These are phyloP conservation scores for Knipowitschia caucasica DNA, from an alignment of 2,797 vertebrate species.

Conservation along the genomic window DNA sequence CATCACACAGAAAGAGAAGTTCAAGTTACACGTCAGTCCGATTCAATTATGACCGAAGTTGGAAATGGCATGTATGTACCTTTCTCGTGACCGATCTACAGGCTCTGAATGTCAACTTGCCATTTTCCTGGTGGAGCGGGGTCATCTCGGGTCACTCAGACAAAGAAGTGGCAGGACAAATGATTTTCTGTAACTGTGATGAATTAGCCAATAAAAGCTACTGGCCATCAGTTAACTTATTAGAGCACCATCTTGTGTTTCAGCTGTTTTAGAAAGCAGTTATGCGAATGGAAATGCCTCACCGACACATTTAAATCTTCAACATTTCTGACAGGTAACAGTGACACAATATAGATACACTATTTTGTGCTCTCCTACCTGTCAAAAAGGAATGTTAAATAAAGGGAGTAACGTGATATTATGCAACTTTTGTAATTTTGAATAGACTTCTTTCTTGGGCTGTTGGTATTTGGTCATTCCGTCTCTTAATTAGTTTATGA, in stretches of 20 bases:
- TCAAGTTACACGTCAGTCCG: no score
- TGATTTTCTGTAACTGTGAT: constrained; percentile 4
- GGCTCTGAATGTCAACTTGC: constrained; percentile 1
- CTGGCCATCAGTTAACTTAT: neutral
- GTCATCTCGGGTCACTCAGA: constrained; percentile 24
- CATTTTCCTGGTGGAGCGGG: neutral
- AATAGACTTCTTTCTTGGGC: no score
- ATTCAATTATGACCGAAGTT: constrained; percentile 28
- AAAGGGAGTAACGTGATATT: no score
- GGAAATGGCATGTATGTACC: constrained; percentile 4
- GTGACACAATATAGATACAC: no score
- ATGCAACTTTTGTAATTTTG: no score
- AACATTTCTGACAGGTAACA: neutral
- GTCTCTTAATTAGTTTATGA: no score
- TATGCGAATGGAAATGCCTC: neutral
- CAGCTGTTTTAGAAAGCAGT: neutral
- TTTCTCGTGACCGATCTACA: constrained; percentile 4
- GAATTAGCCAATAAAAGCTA: neutral
- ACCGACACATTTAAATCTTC: neutral
- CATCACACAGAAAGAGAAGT: no score
- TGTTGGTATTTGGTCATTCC: no score
- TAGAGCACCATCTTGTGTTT: neutral
- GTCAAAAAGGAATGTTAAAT: no score
- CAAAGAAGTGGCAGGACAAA: constrained; percentile 5
- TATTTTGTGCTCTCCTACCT: no score